Base-by-base conservation (phyloP, 1,140 invertebrate species). In the Nephila pilipes region DNA sequence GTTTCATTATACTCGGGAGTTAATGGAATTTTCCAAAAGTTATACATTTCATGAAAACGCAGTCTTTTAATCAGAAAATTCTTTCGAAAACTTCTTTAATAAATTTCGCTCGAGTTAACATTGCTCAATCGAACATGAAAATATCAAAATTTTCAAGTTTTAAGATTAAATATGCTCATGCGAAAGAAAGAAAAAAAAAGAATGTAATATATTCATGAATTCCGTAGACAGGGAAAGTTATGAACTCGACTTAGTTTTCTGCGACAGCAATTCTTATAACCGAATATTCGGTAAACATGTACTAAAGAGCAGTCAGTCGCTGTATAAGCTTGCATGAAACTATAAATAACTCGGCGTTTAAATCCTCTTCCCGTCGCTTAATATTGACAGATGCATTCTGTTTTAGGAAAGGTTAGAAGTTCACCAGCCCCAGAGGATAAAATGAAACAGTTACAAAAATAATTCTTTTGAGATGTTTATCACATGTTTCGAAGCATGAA, bases 381-480 rank as follows among this genome's bases (percentile, higher is more conserved):
- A 32, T 75, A 75, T 75, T 36, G 69, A 36, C 65, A 29, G 69
- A 29, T 75, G 29, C 69, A 75, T 75, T 75, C 25, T 75, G 69
- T 75, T 75, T 29, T 6, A 0, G 29, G 32, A 75, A 75, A 75
- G 69, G 69, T 75, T 75, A 32, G 4, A 32, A 75, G 69, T 75
- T 75, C 69, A 20, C 3, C 29, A 32, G 14, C 32, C 8, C 29
- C 25, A n/a, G 29, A 75, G 65, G 32, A 63, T 29, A n/a, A 65
- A 65, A 65, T 29, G 29, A 75, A 75, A 16, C 69, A 75, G 69
- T 32, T 75, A 32, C 29, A 20, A 29, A 75, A 75, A 29, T 32
- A 18, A 32, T 25, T 60, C 69, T 32, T 75, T 32, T 32, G 69
- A 75, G 16, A 75, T 75, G 32, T 75, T 75, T 75, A 75, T 75